Base-by-base conservation (phyloP, 2,113 vertebrate species). In the Ammodramus savannarum region DNA sequence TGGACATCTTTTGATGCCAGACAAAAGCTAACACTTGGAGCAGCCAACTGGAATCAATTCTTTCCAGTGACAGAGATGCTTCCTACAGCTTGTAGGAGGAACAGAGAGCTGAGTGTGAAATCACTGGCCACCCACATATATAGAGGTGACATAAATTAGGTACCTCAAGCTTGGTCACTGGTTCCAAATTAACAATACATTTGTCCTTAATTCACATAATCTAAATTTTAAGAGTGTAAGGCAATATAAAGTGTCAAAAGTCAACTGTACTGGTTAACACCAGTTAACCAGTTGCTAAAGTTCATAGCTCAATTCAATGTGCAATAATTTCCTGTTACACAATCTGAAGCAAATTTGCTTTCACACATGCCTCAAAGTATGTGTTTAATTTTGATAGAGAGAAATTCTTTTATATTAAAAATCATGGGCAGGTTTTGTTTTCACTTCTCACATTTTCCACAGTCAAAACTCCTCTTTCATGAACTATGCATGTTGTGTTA, bases 1-100 rank as follows among this genome's bases (percentile, higher is more conserved):
- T 79, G 59, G 58, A 85, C 49, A 63, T 63, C 44, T 59, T 82
- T 52, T 68, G 80, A 89, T 78, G 36, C 6, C 85, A 90, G 80
- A 71, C 83, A 62, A 95, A 91, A 90, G 83, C 57, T 84, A 92
- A 65, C 48, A 82, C 62, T 86, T 72, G n/a, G 43, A 76, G 84
- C 77, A 93, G 92, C 58, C 90, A 93, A 91, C 62, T 85, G 77
- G 80, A 95, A 71, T 87, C 8, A 82, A 68, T 93, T 83, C 75
- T 94, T 67, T 48, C 21, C 41, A 55, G 41, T 55, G 62, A 92
- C 71, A 96, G 86, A 86, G 39, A 66, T 29, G 23, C 57, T 92
- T 63, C 83, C 76, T 67, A 86, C 54, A 85, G 85, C 83, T 69
- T 65, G 39, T 61, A 90, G 76, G 44, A 72, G 57, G 61, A 72